Evolutionary conservation across 2,888 invertebrate genomes (phyloP), one percentile per base, ranked within the genome.

Genomic region (Nomada flava): DNA sequence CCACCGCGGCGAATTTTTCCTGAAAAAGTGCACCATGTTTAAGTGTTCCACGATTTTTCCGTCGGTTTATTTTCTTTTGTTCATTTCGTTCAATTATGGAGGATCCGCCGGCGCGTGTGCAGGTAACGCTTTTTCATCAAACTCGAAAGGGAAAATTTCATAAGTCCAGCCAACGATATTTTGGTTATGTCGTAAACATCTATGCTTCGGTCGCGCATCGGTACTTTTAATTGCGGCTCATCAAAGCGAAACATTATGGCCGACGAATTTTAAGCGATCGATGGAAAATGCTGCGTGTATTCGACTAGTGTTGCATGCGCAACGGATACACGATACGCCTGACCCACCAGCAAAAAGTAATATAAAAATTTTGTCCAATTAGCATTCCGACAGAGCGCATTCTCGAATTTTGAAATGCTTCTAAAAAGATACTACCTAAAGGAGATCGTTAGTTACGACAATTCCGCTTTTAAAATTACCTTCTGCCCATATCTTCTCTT

Each of bases 51-150:
- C 65, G 53, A 52, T 63, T 62, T 71, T 57, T 57, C 63, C 50
- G 15, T 18, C 60, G 36, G n/a, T 78, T 62, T 85, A 53, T 26
- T 57, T 76, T 59, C 55, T 63, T 29, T 44, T 86, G 29, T 50
- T 76, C n/a, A 26, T 75, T 57, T 36, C 50, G 29, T 71, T 69
- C 29, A 20, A 53, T 20, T 55, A 55, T 20, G 63, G 42, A 10
- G 50, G n/a, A 60, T 23, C 76, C 65, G n/a, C 18, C 53, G 20
- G 36, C 50, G 71, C 36, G 55, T 73, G 55, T 57, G 73, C 69
- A 73, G 83, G 83, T 85, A 82, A 63, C 52, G 18, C 15, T 42
- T 18, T 36, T 3, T 13, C 15, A 9, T 42, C 20, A 18, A 44
- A 26, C 15, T 53, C 42, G 42, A 10, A 29, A 36, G 11, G 23